phyloP scores from a whole-genome alignment of 2,113 vertebrate genomes.

The Girardinichthys multiradiatus region DNA sequence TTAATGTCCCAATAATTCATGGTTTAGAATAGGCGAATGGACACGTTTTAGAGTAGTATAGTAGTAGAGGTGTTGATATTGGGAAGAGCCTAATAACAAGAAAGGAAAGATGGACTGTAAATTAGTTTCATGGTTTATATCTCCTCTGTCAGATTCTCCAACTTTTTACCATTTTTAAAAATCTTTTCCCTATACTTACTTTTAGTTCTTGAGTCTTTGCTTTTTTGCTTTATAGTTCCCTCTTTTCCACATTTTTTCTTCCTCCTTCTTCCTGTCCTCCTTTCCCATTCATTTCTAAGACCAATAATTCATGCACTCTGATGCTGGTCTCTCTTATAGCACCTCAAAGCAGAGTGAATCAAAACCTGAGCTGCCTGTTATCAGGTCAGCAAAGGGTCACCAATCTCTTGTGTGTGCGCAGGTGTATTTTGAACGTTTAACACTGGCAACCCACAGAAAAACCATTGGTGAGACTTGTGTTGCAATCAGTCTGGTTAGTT shows the following conservation, averaged over 20 bases:
- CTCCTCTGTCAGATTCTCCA: slow-evolving; percentile 10
- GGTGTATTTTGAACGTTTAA: slow-evolving; percentile 24
- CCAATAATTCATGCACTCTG: slow-evolving; percentile 34
- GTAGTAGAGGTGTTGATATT: slow-evolving; percentile 13
- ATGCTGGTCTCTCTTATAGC: slow-evolving; percentile 46
- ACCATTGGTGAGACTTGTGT: slow-evolving; percentile 5
- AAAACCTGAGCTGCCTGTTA: slow-evolving; percentile 52
- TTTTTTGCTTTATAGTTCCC: not conserved
- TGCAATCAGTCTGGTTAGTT: slow-evolving; percentile 31
- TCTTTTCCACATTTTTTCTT: not conserved
- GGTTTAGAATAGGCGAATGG: slow-evolving; percentile 2
- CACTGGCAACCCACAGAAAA: slow-evolving; percentile 41
- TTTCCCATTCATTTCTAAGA: not conserved
- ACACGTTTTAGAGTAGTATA: slow-evolving; percentile 14
- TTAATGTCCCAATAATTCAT: slow-evolving; percentile 33
- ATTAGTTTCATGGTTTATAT: slow-evolving; percentile 19
- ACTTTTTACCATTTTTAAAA: not conserved
- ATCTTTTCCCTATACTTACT: not conserved
- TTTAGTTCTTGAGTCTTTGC: not conserved
- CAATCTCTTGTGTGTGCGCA: slow-evolving; percentile 11
- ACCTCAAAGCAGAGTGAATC: slow-evolving; percentile 61
- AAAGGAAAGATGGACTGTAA: slow-evolving; percentile 6
- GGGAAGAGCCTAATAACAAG: slow-evolving; percentile 12
- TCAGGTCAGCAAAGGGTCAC: slow-evolving; percentile 46
- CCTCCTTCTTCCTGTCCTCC: not conserved